Evolutionary conservation across 1,140 invertebrate species (phyloP), one percentile per base, ranked within the genome.

Genomic region (Hormaphis cornu): DNA sequence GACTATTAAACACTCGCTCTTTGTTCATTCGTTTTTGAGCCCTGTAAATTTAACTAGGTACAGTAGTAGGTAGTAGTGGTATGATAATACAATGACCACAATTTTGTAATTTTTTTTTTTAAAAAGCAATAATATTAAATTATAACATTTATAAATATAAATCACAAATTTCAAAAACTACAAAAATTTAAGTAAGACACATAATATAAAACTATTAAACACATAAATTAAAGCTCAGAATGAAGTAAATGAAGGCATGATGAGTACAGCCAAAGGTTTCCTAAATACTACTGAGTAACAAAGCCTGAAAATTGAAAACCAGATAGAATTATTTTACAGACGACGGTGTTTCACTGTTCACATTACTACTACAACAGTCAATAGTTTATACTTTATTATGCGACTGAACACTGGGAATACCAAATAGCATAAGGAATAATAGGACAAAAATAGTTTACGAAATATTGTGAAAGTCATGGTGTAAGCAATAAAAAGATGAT

Each of bases 1-100:
- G 59, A 58, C 66, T 72, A 30, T 89, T 89, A 81, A 85, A 90
- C 48, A 93, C 88, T 80, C 89, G 85, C 78, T 90, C 88, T 71
- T 88, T 89, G 76, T 91, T 86, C 84, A 93, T 90, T 76, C 89
- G 86, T 76, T 89, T 90, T 75, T 87, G 82, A 72, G 89, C 89
- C 78, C 89, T 91, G 74, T 53, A 80, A 76, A 63, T 53, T 70
- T 56, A 72, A 20, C 4, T 28, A 40, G n/a, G 24, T 52, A 50
- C 1, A 16, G 24, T 54, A 22, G 18, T 3, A 53, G 30, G 18
- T 26, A 28, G 3, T 37, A 24, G 24, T 1, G 16, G 22, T 10
- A 18, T 6, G 35, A 59, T 42, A 28, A n/a, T n/a, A n/a, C 22
- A 59, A 30, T 33, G 22, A 48, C 61, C 28, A 35, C 48, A 44